Evolutionary conservation across 1,140 invertebrate genomes (phyloP), one percentile per base, ranked within the genome.

Genomic region (Halyomorpha halys): DNA sequence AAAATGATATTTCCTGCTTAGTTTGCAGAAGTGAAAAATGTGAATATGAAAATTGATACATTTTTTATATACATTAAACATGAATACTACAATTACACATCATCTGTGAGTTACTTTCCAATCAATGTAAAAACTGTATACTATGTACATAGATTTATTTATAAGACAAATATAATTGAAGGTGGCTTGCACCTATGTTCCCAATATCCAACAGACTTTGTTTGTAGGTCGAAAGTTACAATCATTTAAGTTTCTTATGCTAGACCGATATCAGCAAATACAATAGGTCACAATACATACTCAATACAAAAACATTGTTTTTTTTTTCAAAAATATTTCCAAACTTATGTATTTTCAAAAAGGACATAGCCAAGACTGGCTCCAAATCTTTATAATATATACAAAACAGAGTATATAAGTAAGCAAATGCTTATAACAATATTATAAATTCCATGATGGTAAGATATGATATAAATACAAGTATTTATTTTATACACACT

Each of bases 71-170:
- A 56, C 53, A 56, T 56, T 21, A 23, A 39, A 56, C 23, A 56
- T 56, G 23, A 25, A 25, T 56, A 27, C 19, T 56, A 23, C 3
- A 56, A 56, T 56, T 56, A 39, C 34, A 39, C 34, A 39, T 56
- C 19, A 56, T 23, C 2, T 23, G 15, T 56, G 18, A 25, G 18
- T 60, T 44, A 60, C 18, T 60, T 18, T 14, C 19, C 39, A 44
- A 60, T 60, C 25, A 8, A 44, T 63, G 62, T 63, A 63, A 63
- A 63, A 63, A 63, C 62, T 63, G 62, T 63, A 63, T 63, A 63
- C 62, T 63, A 63, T 63, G 25, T 63, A 63, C 62, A 63, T 34
- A 34, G 15, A 53, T 53, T 30, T 63, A 63, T 53, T 47, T 45
- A 62, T 45, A 44, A 61, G 30, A 59, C 54, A 62, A 15, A 19